These are phyloP conservation scores for Smutsia gigantea DNA, from an alignment of 2,797 vertebrate species.

Conservation along the genomic window DNA sequence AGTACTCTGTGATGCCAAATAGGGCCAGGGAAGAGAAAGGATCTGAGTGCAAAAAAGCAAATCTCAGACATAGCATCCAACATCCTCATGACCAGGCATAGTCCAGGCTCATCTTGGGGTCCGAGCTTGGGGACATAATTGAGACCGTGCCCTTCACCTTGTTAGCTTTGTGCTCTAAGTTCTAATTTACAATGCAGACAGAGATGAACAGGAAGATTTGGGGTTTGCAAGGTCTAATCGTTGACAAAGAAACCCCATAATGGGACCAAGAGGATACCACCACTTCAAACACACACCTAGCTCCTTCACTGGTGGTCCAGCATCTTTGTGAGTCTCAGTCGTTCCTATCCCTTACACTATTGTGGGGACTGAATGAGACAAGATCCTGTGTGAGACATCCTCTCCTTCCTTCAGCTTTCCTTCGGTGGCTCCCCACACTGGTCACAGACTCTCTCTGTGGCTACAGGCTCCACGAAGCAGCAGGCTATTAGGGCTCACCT, in stretches of 20 bases:
- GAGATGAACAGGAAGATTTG: neutral
- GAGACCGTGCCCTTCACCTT: neutral
- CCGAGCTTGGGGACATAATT: neutral
- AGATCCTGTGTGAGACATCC: neutral
- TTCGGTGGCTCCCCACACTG: neutral
- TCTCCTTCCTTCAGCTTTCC: neutral
- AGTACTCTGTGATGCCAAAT: neutral
- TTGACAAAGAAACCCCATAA: neutral
- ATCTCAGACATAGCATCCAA: neutral
- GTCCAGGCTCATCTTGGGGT: neutral
- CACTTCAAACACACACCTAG: neutral
- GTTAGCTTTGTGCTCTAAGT: neutral
- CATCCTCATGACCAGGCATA: neutral
- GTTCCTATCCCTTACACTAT: neutral
- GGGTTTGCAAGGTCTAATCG: neutral
- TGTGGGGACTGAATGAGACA: neutral
- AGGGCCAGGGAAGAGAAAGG: too few species aligned
- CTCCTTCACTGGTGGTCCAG: neutral
- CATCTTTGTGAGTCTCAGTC: neutral
- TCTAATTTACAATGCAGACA: neutral
- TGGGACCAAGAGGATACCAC: neutral
- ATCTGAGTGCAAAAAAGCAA: neutral
- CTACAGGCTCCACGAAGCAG: neutral
- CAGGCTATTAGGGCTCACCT: neutral
- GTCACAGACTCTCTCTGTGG: neutral